These are phyloP conservation scores for Marcusenius ussheri DNA, from an alignment of 2,113 vertebrate genomes.

Conservation along the genomic window DNA sequence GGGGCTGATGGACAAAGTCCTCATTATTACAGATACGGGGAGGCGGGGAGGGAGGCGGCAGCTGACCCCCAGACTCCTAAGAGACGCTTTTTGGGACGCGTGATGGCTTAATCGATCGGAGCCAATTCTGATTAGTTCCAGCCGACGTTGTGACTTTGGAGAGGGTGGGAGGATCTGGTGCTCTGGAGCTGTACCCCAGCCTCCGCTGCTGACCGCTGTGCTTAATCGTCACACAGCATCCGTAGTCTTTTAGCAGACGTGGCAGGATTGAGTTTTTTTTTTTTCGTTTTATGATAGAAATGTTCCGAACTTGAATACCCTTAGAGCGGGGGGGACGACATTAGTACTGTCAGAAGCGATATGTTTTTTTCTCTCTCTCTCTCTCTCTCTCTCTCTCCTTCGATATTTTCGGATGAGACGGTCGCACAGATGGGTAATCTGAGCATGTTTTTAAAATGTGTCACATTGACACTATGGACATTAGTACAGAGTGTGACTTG, in stretches of 20 bases:
- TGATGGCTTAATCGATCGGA: slow-evolving; percentile 29
- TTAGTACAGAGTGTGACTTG: neutral
- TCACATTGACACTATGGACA: neutral
- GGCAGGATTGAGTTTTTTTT: neutral
- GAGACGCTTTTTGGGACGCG: neutral
- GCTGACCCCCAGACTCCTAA: slow-evolving; percentile 16
- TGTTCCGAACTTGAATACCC: neutral
- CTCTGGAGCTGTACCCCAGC: neutral
- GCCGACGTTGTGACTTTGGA: neutral
- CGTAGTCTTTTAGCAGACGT: neutral
- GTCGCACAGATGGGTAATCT: slow-evolving; percentile 1
- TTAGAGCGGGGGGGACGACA: neutral
- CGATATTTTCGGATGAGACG: neutral
- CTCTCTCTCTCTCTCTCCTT: neutral
- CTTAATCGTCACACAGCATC: neutral
- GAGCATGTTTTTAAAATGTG: slow-evolving; percentile 1
- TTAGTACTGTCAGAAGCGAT: neutral
- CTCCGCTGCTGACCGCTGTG: neutral
- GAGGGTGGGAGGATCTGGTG: neutral
- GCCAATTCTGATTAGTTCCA: neutral
- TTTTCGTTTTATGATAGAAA: neutral
- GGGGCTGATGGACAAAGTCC: neutral
- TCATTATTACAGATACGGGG: slow-evolving; percentile 31
- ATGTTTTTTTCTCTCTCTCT: neutral
- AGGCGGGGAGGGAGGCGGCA: slow-evolving; percentile 20